A percentile compares a stretch with the other conserved stretches of the same genome.
These are phyloP conservation scores for Aphaenogaster floridana DNA, from an alignment of 1,140 invertebrate genomes.

Conservation along the genomic window DNA sequence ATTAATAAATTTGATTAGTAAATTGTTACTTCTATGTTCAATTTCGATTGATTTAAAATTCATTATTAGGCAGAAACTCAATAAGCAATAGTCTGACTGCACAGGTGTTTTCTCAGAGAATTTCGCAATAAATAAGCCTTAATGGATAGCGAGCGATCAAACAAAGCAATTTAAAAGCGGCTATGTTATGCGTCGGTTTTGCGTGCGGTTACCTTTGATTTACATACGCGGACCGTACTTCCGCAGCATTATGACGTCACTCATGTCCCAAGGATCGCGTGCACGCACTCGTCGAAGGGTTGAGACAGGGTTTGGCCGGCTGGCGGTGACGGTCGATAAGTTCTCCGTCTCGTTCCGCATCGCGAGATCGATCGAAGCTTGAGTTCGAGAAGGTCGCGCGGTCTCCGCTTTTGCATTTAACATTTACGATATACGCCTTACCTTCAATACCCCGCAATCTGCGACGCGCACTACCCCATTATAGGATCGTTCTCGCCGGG, in stretches of 20 bases:
- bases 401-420: slow-evolving; percentile 64
- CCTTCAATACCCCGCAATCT: slow-evolving; percentile 55
- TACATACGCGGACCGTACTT: slow-evolving; percentile 81
- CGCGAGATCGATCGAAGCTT: slow-evolving; percentile 72
- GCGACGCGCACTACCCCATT: slow-evolving; percentile 32
- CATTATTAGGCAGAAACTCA: not conserved
- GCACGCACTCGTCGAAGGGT: slow-evolving; percentile 82
- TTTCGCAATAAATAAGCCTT: slow-evolving; percentile 73
- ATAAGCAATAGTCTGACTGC: not conserved
- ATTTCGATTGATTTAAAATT: not conserved
- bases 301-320: slow-evolving; percentile 74
- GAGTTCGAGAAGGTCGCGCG: slow-evolving; percentile 73
- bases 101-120: not conserved
- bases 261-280: slow-evolving; percentile 79
- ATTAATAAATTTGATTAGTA: not conserved
- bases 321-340: slow-evolving; percentile 76
- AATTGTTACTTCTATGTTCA: not conserved
- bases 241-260: slow-evolving; percentile 86
- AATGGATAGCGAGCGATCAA: slow-evolving; percentile 83
- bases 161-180: slow-evolving; percentile 84
- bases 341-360: slow-evolving; percentile 72
- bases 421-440: slow-evolving; percentile 66
- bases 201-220: slow-evolving; percentile 85
- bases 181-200: slow-evolving; percentile 75
- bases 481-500: slow-evolving; percentile 52